These are phyloP conservation scores for Berghia stephanieae DNA, from an alignment of 1,140 invertebrate species.

Conservation along the genomic window DNA sequence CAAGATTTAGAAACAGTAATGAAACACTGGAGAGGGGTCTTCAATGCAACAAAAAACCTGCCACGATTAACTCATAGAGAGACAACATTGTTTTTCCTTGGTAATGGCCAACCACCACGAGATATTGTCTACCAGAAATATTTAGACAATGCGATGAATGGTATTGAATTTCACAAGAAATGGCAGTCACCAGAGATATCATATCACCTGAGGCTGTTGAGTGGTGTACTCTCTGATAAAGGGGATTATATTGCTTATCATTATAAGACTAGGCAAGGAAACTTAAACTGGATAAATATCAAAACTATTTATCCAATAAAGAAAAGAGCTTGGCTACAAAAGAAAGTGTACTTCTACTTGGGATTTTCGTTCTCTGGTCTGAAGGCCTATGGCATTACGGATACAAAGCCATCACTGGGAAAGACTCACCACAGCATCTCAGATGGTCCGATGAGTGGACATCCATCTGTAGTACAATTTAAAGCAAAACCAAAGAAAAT, in stretches of 20 bases:
- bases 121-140: no score
- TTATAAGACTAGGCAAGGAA: conserved; percentile 21
- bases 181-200: not conserved
- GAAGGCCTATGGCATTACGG: conserved; percentile 42
- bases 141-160: no score
- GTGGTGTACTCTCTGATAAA: conserved; percentile 23
- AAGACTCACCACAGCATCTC: no score
- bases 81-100: conserved; percentile 39
- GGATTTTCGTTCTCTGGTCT: conserved; percentile 44
- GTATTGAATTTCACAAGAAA: conserved; percentile 25
- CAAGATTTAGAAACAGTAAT: conserved; percentile 27
- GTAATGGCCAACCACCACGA: conserved; percentile 28
- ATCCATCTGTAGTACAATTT: no score
- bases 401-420: no score
- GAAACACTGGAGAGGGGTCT: conserved; percentile 32
- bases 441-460: no score
- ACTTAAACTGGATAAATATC: conserved; percentile 21
- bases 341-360: conserved; percentile 37
- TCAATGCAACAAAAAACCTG: conserved; percentile 32
- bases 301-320: conserved; percentile 34
- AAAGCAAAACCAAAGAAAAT: no score
- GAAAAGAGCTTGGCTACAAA: conserved; percentile 31
- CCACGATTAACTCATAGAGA: conserved; percentile 37
- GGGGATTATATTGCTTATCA: conserved; percentile 29
- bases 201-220: conserved; percentile 14